Base-by-base conservation (phyloP, 2,113 vertebrate genomes). In the Riparia riparia region DNA sequence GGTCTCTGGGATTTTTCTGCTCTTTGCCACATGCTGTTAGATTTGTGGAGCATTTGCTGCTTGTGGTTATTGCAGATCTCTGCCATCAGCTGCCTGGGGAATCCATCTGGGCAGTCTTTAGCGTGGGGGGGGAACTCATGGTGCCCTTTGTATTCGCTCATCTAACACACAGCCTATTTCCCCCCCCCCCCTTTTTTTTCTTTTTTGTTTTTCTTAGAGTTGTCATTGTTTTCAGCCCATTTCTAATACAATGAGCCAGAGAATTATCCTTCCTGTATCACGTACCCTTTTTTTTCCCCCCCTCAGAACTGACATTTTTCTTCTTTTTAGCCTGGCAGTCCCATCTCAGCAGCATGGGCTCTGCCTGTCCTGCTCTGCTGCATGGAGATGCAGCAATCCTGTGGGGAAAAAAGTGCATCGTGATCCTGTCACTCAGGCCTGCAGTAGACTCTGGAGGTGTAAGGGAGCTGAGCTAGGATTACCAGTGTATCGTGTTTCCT, bases 241-340 rank as follows among this genome's bases (percentile, higher is more conserved):
- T 54, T 63, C 51, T 53, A 37, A 5, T 37, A 45, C 45, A 24
- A 6, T 39, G 58, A 42, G 21, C 29, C 34, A 66, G 34, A 78
- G 28, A 57, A 12, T 12, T 54, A 49, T 42, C 26, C 32, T 29
- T 91, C 29, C 49, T 85, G 14, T 78, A 7, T 21, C 12, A 39
- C 2, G 0, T 53, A 64, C 14, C 9, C 4, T 19, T 25, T 39
- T 34, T 19, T 24, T 4, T 1, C 5, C 0, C 5, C 15, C 34
- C 14, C 1, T 12, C 3, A 8, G 18, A 53, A 20, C 2, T 47
- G 28, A 3, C 7, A 4, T 39, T 82, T 71, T 71, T 53, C 10
- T 50, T 64, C 47, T 22, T 85, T 71, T 70, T 31, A 77, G 37
- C 74, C 45, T 37, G 54, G 20, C 68, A 80, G 79, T 60, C 45